Evolutionary conservation across 2,888 invertebrate genomes (phyloP), one percentile per base, ranked within the genome.

Genomic region (Alitta virens): DNA sequence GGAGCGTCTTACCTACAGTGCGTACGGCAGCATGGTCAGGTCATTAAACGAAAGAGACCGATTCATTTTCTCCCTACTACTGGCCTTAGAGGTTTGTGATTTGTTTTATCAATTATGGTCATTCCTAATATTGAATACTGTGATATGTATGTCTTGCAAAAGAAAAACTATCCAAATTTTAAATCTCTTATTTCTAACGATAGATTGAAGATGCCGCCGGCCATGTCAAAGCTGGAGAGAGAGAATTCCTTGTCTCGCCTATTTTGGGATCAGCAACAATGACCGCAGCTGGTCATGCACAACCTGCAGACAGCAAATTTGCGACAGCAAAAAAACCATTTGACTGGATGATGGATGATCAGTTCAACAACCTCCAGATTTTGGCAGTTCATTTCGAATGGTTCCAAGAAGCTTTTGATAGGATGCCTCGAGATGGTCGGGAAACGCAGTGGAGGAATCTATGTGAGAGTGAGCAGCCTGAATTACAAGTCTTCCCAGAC

Each of bases 321-420:
- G 62, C 52, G n/a, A 26, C 18, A 56, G 73, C 74, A 50, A 82
- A 81, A 74, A 82, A 82, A 63, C 78, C 81, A n/a, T 82, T 82
- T 71, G 82, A 82, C 60, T 82, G 82, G 82, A 82, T 82, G 82
- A 70, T 74, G 1, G 82, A 82, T 63, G 81, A 82, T 51, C 78
- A 78, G 72, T 82, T 78, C 71, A 74, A 75, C 65, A 81, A 82
- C 63, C 73, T 82, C 25, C 81, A 82, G 72, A 74, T 79, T 1
- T 71, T 82, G 9, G 82, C 80, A 16, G 74, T 75, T 14, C 78
- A 78, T 63, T 81, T 79, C 65, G 76, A 78, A 51, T 82, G 82
- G 81, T 82, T 82, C 70, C 74, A 76, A 66, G 81, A 82, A 59
- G 78, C 79, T 75, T 82, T 82, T 72, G 81, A 81, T 58, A 71